Evolutionary conservation across 2,797 vertebrate species (phyloP).

Genomic region (Psittacula echo): DNA sequence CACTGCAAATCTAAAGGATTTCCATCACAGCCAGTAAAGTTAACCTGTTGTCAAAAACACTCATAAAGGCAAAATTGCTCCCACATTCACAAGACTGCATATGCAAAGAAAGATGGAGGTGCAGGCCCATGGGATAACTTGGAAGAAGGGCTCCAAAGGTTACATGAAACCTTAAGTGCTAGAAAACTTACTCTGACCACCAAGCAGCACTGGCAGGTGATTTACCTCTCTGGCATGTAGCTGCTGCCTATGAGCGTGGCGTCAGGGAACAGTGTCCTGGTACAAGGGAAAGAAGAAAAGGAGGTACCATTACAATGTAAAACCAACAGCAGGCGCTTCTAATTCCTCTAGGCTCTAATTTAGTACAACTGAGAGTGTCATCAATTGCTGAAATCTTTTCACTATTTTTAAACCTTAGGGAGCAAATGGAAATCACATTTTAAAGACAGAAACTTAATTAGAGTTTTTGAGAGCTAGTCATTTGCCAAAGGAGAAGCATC

Average conservation of each 20-base stretch:
- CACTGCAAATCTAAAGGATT: not conserved
- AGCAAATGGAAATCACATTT: slow-evolving; percentile 44
- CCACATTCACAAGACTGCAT: not conserved
- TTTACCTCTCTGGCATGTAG: not conserved
- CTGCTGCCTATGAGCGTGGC: not conserved
- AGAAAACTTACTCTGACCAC: slow-evolving; percentile 33
- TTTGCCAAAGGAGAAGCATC: not conserved
- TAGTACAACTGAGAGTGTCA: not conserved
- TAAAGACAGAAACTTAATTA: slow-evolving; percentile 45
- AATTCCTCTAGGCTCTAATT: not conserved
- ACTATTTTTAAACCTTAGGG: slow-evolving; percentile 47
- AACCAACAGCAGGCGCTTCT: not conserved
- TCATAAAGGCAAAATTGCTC: not conserved
- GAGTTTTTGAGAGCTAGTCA: not conserved
- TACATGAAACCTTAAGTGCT: not conserved
- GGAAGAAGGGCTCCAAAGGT: not conserved
- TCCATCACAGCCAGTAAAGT: not conserved
- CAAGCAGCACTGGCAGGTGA: rapidly evolving
- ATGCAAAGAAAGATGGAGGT: not conserved
- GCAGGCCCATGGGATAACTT: rapidly evolving
- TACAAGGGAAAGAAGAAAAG: not conserved
- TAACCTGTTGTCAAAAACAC: not conserved
- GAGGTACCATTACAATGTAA: not conserved
- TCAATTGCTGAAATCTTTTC: slow-evolving; percentile 12
- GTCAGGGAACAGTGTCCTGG: not conserved